phyloP scores from a whole-genome alignment of 2,797 vertebrate genomes.

The Coregonus ussuriensis region DNA sequence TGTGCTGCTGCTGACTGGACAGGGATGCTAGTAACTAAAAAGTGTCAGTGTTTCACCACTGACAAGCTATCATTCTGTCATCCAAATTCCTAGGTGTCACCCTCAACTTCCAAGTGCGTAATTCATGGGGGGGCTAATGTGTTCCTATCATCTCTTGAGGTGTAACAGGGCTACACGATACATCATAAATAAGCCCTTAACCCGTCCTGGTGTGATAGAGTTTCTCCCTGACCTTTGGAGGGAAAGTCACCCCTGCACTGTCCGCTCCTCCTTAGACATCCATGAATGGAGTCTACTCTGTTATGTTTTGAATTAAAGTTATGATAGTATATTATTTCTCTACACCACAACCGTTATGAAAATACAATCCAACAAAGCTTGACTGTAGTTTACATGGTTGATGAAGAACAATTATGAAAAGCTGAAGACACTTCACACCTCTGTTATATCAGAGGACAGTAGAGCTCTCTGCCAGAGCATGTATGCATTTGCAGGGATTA shows the following conservation, averaged over 20 bases:
- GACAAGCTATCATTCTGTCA: neutral
- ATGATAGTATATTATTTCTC: neutral
- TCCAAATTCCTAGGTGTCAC: neutral
- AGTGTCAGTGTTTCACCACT: neutral
- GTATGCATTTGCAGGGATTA: neutral
- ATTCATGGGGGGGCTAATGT: conserved; percentile 4
- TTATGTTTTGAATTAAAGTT: neutral
- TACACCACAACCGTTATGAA: neutral
- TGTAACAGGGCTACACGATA: conserved; percentile 6
- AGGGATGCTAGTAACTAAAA: neutral
- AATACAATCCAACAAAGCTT: neutral
- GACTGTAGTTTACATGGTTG: neutral
- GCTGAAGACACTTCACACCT: neutral
- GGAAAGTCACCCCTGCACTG: neutral
- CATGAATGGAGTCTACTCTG: neutral
- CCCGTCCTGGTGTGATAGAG: neutral
- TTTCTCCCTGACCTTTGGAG: conserved; percentile 14
- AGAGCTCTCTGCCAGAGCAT: neutral
- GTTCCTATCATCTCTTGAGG: conserved; percentile 10
- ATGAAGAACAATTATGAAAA: neutral
- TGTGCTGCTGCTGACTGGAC: neutral
- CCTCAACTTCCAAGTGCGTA: neutral
- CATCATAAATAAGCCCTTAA: conserved; percentile 19
- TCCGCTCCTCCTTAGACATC: neutral
- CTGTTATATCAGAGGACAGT: too few species aligned